phyloP scores from a whole-genome alignment of 2,888 invertebrate genomes.

The Xanthia icteritia region DNA sequence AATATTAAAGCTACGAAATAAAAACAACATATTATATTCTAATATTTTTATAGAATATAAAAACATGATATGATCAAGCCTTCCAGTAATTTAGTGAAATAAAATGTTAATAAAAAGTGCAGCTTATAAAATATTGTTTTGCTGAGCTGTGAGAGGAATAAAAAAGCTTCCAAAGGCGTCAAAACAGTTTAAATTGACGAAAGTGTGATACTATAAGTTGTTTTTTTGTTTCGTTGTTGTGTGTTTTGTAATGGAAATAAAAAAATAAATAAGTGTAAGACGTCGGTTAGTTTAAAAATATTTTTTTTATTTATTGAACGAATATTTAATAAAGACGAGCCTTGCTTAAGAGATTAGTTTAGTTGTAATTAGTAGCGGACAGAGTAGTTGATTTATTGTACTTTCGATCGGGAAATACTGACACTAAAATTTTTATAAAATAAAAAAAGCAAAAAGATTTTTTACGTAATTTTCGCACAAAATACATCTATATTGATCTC shows the following conservation, averaged over 20 bases:
- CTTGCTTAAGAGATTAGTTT: conserved; percentile 89
- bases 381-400: conserved; percentile 75
- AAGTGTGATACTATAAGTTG: conserved; percentile 90
- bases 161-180: conserved; percentile 86
- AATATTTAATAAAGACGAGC: conserved; percentile 90
- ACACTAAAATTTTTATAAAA: conserved; percentile 60
- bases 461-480: conserved; percentile 60
- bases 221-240: conserved; percentile 89
- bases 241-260: conserved; percentile 87
- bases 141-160: conserved; percentile 85
- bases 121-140: conserved; percentile 85
- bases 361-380: conserved; percentile 85
- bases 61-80: conserved; percentile 89
- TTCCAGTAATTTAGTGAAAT: conserved; percentile 90
- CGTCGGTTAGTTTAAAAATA: conserved; percentile 79
- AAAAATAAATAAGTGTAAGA: conserved; percentile 80
- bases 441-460: conserved; percentile 48
- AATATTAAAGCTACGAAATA: conserved; percentile 82
- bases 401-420: conserved; percentile 65
- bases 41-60: conserved; percentile 90
- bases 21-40: conserved; percentile 85
- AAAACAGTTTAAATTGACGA: conserved; percentile 83
- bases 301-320: conserved; percentile 87
- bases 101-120: conserved; percentile 78
- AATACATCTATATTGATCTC: conserved; percentile 67